These are phyloP conservation scores for Drosophila quinaria DNA, from an alignment of 2,888 invertebrate genomes.

Conservation along the genomic window DNA sequence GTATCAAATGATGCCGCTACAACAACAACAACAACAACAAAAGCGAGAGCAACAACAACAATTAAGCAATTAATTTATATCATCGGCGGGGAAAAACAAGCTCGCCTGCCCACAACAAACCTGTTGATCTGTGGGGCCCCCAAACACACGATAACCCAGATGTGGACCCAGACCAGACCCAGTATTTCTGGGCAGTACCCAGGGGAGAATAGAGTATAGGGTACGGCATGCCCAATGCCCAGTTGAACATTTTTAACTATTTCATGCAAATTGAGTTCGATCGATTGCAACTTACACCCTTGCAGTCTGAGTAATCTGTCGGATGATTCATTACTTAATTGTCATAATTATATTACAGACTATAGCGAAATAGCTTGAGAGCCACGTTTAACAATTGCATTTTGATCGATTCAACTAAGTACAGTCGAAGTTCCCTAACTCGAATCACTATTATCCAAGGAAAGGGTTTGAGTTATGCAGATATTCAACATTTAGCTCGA, in stretches of 20 bases:
- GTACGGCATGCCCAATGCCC: not conserved
- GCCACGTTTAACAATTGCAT: slow-evolving; percentile 14
- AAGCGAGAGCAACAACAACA: slow-evolving; percentile 51
- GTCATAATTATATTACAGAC: slow-evolving; percentile 19
- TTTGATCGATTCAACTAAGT: slow-evolving; percentile 8
- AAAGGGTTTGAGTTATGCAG: too few relatives aligned
- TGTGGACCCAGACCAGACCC: slow-evolving; percentile 28
- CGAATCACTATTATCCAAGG: too few relatives aligned
- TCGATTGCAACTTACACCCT: slow-evolving; percentile 18
- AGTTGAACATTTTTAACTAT: slow-evolving; percentile 1
- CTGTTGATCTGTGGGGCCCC: slow-evolving; percentile 60
- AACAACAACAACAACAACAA: slow-evolving; percentile 26
- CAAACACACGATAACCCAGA: slow-evolving; percentile 39
- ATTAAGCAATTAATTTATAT: slow-evolving; percentile 78
- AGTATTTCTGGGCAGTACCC: slow-evolving; percentile 43
- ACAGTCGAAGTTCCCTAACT: too few relatives aligned
- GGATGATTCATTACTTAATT: slow-evolving; percentile 38
- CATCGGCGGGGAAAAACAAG: slow-evolving; percentile 68
- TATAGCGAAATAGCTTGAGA: slow-evolving; percentile 11
- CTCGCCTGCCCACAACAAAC: slow-evolving; percentile 65
- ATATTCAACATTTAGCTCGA: too few relatives aligned
- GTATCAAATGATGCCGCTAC: slow-evolving; percentile 68
- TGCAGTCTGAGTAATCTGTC: slow-evolving; percentile 25
- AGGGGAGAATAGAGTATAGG: slow-evolving; percentile 7
- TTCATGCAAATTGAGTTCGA: slow-evolving; percentile 28